phyloP scores from a whole-genome alignment of 2,888 invertebrate genomes.

The Ennomos erosarius region DNA sequence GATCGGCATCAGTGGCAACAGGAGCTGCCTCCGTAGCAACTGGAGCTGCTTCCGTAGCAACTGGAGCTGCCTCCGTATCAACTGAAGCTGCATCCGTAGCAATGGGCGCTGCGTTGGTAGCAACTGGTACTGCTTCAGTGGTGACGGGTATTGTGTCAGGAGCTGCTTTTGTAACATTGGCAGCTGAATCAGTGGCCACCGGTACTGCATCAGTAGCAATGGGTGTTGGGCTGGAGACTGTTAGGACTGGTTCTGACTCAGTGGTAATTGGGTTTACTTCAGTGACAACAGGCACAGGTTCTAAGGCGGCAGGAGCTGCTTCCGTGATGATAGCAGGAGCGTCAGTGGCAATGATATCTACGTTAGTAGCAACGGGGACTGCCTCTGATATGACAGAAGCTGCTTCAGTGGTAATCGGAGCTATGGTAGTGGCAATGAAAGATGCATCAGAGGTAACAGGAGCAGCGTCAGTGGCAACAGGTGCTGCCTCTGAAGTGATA shows the following conservation, averaged over 20 bases:
- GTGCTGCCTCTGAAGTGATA: no score
- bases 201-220: no score
- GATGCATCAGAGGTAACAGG: conserved; percentile 6
- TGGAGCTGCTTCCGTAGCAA: conserved; percentile 9
- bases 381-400: conserved; percentile 14
- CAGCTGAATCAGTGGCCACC: no score
- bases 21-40: conserved; percentile 5
- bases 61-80: conserved; percentile 4
- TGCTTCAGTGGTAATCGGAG: conserved; percentile 6
- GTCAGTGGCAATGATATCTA: background rate
- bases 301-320: conserved; percentile 3
- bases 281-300: conserved; percentile 8
- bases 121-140: background rate
- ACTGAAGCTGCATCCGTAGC: conserved; percentile 7
- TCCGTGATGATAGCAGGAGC: conserved; percentile 1
- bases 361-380: conserved; percentile 6
- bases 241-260: conserved; percentile 5
- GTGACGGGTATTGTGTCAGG: no score
- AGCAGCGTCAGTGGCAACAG: conserved; percentile 9
- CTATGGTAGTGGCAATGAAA: background rate
- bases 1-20: conserved; percentile 4
- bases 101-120: conserved; percentile 4
- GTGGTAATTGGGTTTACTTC: conserved; percentile 15
- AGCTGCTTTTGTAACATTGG: no score
- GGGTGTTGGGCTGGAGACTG: conserved; percentile 1